phyloP scores from a whole-genome alignment of 1,140 invertebrate genomes.

The Ceratosolen fusciceps region DNA sequence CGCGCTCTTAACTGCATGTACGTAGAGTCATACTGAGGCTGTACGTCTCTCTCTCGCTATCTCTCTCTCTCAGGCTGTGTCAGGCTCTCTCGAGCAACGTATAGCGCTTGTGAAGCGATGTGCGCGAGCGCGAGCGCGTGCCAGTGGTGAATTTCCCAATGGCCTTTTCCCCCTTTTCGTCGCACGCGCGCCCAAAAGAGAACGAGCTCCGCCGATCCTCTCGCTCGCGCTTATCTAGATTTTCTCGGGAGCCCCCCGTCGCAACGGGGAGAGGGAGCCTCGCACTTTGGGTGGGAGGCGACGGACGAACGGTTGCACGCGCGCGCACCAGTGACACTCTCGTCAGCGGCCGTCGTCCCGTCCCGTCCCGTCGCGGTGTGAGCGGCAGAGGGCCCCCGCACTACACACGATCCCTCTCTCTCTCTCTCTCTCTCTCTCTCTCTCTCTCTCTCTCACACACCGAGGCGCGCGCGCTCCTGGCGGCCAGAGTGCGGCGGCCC shows the following conservation, averaged over 20 bases:
- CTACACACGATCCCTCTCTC: background rate
- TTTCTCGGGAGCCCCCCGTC: background rate
- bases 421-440: background rate
- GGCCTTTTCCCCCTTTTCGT: background rate
- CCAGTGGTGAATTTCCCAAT: slow-evolving; percentile 3
- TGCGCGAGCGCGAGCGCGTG: background rate
- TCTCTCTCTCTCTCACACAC: background rate
- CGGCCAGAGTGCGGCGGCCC: background rate
- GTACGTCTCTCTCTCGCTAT: background rate
- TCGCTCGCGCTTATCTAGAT: slow-evolving; percentile 14
- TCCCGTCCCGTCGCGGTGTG: slow-evolving; percentile 44
- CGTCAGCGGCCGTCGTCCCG: slow-evolving; percentile 58
- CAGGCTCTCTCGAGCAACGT: slow-evolving; percentile 1
- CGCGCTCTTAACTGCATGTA: background rate
- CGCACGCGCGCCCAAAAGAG: background rate
- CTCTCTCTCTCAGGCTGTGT: background rate
- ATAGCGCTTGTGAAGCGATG: no score
- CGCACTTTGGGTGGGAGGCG: slow-evolving; percentile 36
- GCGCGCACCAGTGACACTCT: slow-evolving; percentile 57
- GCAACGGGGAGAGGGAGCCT: background rate
- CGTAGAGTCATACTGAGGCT: no score
- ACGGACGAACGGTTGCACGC: slow-evolving; percentile 36
- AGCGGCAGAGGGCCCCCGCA: background rate
- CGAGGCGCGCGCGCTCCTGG: slow-evolving; percentile 44
- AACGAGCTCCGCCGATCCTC: background rate